These are phyloP conservation scores for Gephyroberyx darwinii DNA, from an alignment of 2,797 vertebrate genomes.

Conservation along the genomic window DNA sequence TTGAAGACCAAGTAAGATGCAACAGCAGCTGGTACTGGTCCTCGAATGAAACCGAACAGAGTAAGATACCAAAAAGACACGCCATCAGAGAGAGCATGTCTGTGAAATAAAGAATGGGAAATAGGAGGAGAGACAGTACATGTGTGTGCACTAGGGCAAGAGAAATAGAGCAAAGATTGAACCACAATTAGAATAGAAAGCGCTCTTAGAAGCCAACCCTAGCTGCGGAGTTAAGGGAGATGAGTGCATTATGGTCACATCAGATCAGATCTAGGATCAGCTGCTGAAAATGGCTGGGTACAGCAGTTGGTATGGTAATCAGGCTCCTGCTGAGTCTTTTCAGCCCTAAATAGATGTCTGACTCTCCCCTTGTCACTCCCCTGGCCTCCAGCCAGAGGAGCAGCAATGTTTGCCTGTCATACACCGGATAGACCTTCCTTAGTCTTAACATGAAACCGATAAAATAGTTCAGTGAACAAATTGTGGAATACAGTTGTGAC, in stretches of 20 bases:
- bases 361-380: slow-evolving; percentile 43
- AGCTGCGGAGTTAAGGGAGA: slow-evolving; percentile 19
- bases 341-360: slow-evolving; percentile 62
- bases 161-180: background rate
- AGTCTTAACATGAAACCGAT: too few species aligned
- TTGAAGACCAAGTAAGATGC: background rate
- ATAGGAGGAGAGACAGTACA: background rate
- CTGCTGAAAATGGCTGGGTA: slow-evolving; percentile 46
- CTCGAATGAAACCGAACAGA: background rate
- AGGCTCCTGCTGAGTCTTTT: slow-evolving; percentile 55
- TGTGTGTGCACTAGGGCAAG: background rate
- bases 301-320: slow-evolving; percentile 64
- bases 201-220: background rate
- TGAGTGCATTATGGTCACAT: slow-evolving; percentile 2
- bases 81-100: background rate
- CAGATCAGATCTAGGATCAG: slow-evolving; percentile 39
- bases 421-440: too few species aligned
- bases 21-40: background rate
- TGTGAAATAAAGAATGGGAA: background rate
- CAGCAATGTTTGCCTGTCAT: background rate
- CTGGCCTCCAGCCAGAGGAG: slow-evolving; percentile 43
- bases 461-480: too few species aligned
- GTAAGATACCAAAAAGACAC: background rate
- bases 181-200: slow-evolving; percentile 1
- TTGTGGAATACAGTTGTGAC: background rate